Evolutionary conservation across 2,888 invertebrate species (phyloP), one percentile per base, ranked within the genome.

Genomic region (Ochropleura plecta): DNA sequence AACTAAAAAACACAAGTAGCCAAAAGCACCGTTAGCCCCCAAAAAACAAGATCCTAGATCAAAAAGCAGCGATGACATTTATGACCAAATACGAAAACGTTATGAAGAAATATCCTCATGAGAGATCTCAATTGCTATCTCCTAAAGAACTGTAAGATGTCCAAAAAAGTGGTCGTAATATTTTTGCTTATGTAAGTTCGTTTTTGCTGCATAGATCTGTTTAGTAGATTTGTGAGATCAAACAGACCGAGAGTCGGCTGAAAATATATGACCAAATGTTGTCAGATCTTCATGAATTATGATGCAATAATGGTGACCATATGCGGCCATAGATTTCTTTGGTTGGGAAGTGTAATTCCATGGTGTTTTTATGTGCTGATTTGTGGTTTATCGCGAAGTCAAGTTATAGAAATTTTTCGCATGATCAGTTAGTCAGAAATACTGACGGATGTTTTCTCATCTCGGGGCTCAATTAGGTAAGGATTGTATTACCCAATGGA

Each of bases 41-140:
- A 64, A 78, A 76, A 82, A 87, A 79, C 81, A 64, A 70, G 86
- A 78, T 77, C 51, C 65, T 57, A 85, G 79, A 87, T 85, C 76
- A 82, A 77, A 83, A 78, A 74, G 40, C 70, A 59, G 79, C 76
- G 79, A 78, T 73, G 66, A 73, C 80, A 80, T 87, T 76, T 77
- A 70, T 73, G 78, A 70, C 86, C 79, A 86, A 85, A 86, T 78
- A 87, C 63, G 80, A 73, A 79, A 79, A 75, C 59, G 46, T 66
- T 73, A 64, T 85, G 72, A 70, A 78, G 73, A 84, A 77, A 77
- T 73, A 75, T 67, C 70, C 73, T 70, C 73, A 77, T 82, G 72
- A 84, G 72, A 80, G 78, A 86, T 85, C 83, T 83, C 70, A 77
- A 85, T 81, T 81, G 83, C 79, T 83, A 83, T 86, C 85, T 83